Evolutionary conservation across 1,140 invertebrate genomes (phyloP).

Genomic region (Rhagoletis zephyria): DNA sequence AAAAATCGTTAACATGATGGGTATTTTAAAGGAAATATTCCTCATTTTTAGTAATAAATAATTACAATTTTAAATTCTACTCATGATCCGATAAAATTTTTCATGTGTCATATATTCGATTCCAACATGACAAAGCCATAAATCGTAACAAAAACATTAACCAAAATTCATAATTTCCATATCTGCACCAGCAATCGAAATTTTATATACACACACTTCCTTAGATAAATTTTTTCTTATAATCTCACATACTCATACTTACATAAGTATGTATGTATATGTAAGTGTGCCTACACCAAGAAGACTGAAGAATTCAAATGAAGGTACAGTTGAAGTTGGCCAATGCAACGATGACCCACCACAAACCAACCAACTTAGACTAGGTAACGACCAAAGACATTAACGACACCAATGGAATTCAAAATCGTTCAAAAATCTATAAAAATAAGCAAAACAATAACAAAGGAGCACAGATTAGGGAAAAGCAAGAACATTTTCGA

Average conservation of each 20-base stretch:
- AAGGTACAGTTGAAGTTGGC: neutral
- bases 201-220: neutral
- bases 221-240: too few species aligned
- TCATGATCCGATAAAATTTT: neutral
- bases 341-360: neutral
- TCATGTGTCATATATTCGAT: neutral
- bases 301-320: neutral
- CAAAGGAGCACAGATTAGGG: slow-evolving; percentile 6
- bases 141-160: neutral
- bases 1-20: too few species aligned
- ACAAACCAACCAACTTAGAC: neutral
- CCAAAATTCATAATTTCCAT: neutral
- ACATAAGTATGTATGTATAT: neutral
- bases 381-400: neutral
- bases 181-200: neutral
- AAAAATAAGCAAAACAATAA: slow-evolving; percentile 39
- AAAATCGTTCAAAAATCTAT: neutral
- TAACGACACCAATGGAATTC: slow-evolving; percentile 13
- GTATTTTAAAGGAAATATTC: too few species aligned
- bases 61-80: neutral
- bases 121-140: neutral
- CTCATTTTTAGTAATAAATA: too few species aligned
- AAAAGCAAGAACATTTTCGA: neutral
- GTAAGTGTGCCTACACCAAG: neutral
- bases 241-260: neutral